phyloP scores from a whole-genome alignment of 1,140 invertebrate genomes.

The Theocolax elegans region DNA sequence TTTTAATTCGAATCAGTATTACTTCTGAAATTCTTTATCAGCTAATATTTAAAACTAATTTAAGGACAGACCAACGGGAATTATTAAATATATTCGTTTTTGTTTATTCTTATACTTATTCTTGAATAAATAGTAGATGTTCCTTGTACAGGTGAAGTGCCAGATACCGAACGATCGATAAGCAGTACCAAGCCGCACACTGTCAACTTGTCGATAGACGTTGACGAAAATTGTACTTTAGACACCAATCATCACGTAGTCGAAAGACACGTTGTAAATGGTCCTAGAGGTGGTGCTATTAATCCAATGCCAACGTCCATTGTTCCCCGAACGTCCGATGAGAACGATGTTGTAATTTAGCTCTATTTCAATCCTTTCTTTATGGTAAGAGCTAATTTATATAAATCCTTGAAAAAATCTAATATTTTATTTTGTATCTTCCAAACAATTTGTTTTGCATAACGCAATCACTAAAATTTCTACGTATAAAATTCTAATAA shows the following conservation, averaged over 20 bases:
- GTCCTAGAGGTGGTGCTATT: conserved; percentile 17
- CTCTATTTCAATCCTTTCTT: conserved; percentile 21
- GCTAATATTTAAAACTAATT: conserved; percentile 3
- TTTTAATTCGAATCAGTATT: too few relatives aligned
- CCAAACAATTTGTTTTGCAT: too few relatives aligned
- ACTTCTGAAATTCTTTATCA: not conserved
- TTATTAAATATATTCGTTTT: not conserved
- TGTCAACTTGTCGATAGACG: conserved; percentile 52
- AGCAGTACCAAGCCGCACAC: conserved; percentile 59
- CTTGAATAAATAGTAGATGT: conserved; percentile 2
- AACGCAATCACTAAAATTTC: too few relatives aligned
- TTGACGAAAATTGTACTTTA: conserved; percentile 48
- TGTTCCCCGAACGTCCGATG: not conserved
- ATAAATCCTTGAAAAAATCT: not conserved
- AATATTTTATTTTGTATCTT: too few relatives aligned
- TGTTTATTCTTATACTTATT: not conserved
- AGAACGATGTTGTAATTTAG: conserved; percentile 35
- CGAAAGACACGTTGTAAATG: not conserved
- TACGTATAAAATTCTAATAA: too few relatives aligned
- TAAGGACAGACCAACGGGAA: too few relatives aligned
- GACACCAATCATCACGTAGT: conserved; percentile 37
- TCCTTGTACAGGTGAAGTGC: conserved; percentile 54
- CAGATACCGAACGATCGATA: conserved; percentile 56
- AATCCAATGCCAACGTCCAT: conserved; percentile 1
- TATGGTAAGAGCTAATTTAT: not conserved